Evolutionary conservation across 2,797 vertebrate genomes (phyloP).

Genomic region (Rhinoraja longicauda): DNA sequence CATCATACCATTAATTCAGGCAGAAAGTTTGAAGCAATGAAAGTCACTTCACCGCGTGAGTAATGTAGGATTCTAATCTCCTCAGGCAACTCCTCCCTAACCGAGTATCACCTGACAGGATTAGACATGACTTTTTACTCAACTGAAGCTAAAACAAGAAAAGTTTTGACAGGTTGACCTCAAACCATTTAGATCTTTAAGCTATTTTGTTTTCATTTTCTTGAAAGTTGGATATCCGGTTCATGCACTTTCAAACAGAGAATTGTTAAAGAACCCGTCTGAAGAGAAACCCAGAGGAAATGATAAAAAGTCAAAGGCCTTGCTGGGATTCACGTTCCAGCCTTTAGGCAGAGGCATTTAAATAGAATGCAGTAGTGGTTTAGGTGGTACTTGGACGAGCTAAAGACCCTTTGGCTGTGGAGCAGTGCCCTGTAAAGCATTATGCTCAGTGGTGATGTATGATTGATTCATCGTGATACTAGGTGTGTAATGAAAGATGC

Average conservation of each 20-base stretch:
- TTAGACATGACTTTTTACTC: not conserved
- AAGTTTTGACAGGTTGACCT: not conserved
- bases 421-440: no score
- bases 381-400: not conserved
- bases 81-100: constrained; percentile 21
- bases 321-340: not conserved
- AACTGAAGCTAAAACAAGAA: constrained; percentile 5
- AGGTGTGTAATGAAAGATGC: no score
- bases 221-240: constrained; percentile 21
- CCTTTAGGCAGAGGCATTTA: not conserved
- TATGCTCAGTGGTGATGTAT: no score
- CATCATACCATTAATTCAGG: no score
- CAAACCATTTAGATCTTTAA: not conserved
- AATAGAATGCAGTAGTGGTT: not conserved
- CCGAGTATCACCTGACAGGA: constrained; percentile 13
- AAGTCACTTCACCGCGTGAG: not conserved
- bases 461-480: no score
- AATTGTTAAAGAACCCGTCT: not conserved
- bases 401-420: no score
- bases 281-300: constrained; percentile 13
- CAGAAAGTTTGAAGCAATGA: not conserved
- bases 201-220: constrained; percentile 22
- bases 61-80: constrained; percentile 6
- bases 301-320: not conserved
- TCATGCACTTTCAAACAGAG: not conserved